Percentiles rank a stretch among this genome's conserved stretches.
Conservation (phyloP, 2,113 vertebrate species). For the Colinus virginianus region DNA sequence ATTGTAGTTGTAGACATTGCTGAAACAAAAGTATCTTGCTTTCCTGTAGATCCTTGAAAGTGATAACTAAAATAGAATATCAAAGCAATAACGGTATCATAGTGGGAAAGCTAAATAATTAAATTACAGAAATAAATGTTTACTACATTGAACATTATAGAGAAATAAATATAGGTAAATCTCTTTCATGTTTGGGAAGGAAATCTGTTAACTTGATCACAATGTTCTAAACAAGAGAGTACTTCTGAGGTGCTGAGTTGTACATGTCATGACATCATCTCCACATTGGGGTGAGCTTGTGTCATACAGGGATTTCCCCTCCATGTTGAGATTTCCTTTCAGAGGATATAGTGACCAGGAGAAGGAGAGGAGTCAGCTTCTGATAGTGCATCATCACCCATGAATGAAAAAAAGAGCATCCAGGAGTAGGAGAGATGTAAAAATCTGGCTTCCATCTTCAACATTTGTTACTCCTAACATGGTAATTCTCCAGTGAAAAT, state of each 20-base stretch:
- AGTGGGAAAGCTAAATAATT: background rate
- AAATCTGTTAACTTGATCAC: background rate
- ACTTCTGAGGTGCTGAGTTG: background rate
- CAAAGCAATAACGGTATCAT: background rate
- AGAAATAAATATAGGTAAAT: background rate
- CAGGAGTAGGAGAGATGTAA: background rate
- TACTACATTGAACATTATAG: background rate
- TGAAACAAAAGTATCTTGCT: fast-evolving
- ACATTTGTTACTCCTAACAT: background rate
- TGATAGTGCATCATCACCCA: background rate
- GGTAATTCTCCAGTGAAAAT: slow-evolving; percentile 18
- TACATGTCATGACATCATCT: background rate
- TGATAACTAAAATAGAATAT: background rate
- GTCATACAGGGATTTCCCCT: background rate
- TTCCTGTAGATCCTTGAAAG: background rate
- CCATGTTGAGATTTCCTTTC: background rate
- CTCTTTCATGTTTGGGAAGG: background rate
- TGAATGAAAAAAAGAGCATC: background rate
- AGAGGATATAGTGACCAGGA: fast-evolving
- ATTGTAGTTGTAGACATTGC: background rate
- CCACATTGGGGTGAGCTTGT: background rate
- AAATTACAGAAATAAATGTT: background rate
- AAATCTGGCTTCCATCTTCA: background rate
- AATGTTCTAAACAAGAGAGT: background rate
- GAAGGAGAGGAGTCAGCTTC: background rate